phyloP scores from a whole-genome alignment of 2,113 vertebrate species.

The Cyprinus carpio region DNA sequence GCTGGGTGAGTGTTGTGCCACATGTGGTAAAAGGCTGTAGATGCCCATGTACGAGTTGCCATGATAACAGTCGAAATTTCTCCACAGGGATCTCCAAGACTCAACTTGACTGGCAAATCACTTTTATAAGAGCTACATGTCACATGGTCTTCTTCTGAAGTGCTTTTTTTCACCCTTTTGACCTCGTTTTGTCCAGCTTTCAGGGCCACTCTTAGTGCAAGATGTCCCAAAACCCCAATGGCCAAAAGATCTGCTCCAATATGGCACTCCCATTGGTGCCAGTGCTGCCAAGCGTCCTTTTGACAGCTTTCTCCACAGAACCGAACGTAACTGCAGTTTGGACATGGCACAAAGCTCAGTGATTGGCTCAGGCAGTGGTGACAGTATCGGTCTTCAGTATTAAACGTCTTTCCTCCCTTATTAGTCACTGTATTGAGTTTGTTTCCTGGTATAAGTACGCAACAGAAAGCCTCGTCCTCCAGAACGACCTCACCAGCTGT shows the following conservation, averaged over 20 bases:
- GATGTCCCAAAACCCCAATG: constrained; percentile 83
- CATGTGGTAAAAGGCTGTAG: constrained; percentile 83
- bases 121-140: background rate
- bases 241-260: constrained; percentile 78
- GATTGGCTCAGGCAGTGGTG: constrained; percentile 83
- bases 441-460: constrained; percentile 81
- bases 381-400: constrained; percentile 79
- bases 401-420: constrained; percentile 48
- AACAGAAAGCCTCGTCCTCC: constrained; percentile 84
- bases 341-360: constrained; percentile 77
- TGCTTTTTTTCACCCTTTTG: constrained; percentile 54
- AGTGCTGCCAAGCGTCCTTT: constrained; percentile 80
- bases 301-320: constrained; percentile 84
- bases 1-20: constrained; percentile 73
- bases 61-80: constrained; percentile 58
- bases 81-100: background rate
- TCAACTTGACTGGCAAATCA: background rate
- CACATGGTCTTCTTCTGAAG: background rate
- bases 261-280: constrained; percentile 86
- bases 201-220: constrained; percentile 83
- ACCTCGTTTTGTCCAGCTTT: constrained; percentile 78
- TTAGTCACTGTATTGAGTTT: constrained; percentile 3
- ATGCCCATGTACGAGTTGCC: constrained; percentile 79
- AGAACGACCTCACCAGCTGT: constrained; percentile 84
- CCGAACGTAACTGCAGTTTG: constrained; percentile 82